Base-by-base conservation (phyloP, 2,888 invertebrate genomes). In the Nudaria mundana region DNA sequence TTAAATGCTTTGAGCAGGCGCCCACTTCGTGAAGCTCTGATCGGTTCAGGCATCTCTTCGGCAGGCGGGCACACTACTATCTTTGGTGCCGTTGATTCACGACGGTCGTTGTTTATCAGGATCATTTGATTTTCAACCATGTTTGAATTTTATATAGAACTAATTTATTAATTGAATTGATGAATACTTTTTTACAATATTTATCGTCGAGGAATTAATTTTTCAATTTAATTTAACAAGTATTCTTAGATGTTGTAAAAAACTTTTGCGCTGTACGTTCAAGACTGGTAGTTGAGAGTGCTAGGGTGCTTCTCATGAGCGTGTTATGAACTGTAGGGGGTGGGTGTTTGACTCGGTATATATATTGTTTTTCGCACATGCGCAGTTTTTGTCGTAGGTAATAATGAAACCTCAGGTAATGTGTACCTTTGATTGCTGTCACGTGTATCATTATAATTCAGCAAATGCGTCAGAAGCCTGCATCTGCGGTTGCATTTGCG, bases 1-100 rank as follows among this genome's bases (percentile, higher is more conserved):
- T 92, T 91, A 48, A 94, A 89, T 16, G 92, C 92, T 50, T 92
- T 91, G 64, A 94, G 91, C 56, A 94, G 85, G 31, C 93, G 87
- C 44, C 92, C 84, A 34, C 93, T 93, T 6, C 92, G 91, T 11
- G 80, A 71, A 15, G 89, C 87, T 0, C 91, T 85, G 6, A 89
- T 90, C 3, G 90, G 86, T 42, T 92, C 91, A 13, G 90, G 82
- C 45, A 91, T 89, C 13, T 89, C 88, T 50, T 89, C 89, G 53
- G 79, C 73, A 3, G 89, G 89, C 25, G 89, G 89, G 49, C 79
- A 89, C 53, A 89, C 86, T 20, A 90, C 81, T 28, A 89, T 89
- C 61, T 80, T 86, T 35, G 89, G 89, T 24, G 85, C 52, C 34
- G 78, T 66, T 8, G 83, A 83, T 42, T 78, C 79, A 33, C 81